Percentiles rank a stretch among this genome's conserved stretches.
Conservation (phyloP, 2,797 vertebrate species). For the Manis javanica region DNA sequence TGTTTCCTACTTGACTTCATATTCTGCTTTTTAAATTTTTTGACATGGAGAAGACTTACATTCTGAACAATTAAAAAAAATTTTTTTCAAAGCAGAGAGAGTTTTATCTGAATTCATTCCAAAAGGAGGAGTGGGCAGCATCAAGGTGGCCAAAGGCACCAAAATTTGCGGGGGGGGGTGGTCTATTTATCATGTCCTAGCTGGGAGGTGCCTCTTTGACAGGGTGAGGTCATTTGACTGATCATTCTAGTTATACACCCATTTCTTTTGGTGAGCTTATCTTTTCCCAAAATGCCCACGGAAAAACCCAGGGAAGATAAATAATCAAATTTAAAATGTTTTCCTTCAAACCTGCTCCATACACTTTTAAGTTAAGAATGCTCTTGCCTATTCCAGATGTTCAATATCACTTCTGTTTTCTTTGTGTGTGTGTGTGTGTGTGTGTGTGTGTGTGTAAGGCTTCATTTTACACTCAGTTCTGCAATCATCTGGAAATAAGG, state of each 20-base stretch:
- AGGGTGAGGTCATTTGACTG: no score
- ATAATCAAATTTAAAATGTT: neutral
- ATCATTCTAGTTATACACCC: no score
- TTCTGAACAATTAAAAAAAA: neutral
- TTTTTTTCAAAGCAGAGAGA: no score
- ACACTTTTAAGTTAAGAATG: slow-evolving; percentile 13
- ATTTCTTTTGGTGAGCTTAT: no score
- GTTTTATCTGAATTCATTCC: no score
- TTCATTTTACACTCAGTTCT: neutral
- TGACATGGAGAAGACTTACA: neutral
- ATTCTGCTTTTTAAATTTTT: slow-evolving; percentile 11
- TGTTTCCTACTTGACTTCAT: slow-evolving; percentile 45
- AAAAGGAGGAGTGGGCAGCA: no score
- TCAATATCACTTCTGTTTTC: neutral
- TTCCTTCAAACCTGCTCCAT: neutral
- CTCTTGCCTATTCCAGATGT: neutral
- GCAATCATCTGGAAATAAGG: neutral
- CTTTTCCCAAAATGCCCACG: no score
- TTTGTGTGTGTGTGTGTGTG: neutral
- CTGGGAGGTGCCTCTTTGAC: no score
- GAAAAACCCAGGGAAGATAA: neutral
- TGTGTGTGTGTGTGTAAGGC: neutral
- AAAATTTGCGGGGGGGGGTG: no score
- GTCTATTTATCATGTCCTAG: no score
- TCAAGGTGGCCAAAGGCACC: no score